Evolutionary conservation across 2,113 vertebrate genomes (phyloP).

Genomic region (Muntiacus reevesi): DNA sequence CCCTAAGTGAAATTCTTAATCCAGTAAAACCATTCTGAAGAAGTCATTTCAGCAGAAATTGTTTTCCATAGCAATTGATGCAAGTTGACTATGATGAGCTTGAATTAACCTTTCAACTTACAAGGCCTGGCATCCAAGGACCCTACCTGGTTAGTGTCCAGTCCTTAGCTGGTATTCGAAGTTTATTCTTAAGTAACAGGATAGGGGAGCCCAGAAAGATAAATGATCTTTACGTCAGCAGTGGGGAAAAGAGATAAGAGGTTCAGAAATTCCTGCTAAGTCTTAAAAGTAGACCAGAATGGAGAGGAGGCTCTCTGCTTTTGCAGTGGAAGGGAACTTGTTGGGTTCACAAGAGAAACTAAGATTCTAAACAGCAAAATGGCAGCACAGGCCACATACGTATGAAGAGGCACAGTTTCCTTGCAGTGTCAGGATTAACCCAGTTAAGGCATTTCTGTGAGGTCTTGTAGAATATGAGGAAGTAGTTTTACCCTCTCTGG

Average conservation of each 20-base stretch:
- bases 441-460: background rate
- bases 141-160: background rate
- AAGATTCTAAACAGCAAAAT: background rate
- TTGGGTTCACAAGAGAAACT: background rate
- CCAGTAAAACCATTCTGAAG: background rate
- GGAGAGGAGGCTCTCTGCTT: background rate
- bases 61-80: background rate
- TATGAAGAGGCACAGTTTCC: background rate
- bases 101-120: background rate
- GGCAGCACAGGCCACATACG: background rate
- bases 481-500: background rate
- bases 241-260: background rate
- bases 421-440: background rate
- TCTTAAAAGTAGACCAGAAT: background rate
- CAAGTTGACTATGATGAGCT: background rate
- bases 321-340: background rate
- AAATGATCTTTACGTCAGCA: background rate
- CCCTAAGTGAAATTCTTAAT: background rate
- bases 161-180: background rate
- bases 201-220: background rate
- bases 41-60: background rate
- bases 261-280: background rate
- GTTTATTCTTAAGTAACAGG: background rate
- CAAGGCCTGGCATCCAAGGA: background rate
- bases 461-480: background rate